A percentile compares a stretch with the other conserved stretches of the same genome.
Conservation (phyloP, 2,113 vertebrate genomes). For the Gallinago jamesoni region DNA sequence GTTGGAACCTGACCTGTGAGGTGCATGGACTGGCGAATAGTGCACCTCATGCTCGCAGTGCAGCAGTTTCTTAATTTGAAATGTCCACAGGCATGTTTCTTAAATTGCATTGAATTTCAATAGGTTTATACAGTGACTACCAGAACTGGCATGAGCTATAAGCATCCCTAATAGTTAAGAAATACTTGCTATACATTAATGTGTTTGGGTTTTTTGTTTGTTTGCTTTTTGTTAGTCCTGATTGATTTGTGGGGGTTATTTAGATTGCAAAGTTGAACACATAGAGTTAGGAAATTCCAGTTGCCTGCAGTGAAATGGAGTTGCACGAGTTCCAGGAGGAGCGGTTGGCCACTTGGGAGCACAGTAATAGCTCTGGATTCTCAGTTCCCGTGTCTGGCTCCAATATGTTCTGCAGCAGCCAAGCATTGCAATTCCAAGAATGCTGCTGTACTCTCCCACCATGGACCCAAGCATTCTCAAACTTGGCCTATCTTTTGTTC, state of each 20-base stretch:
- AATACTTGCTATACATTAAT: neutral
- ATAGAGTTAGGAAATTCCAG: neutral
- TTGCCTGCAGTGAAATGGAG: neutral
- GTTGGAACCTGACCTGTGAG: neutral
- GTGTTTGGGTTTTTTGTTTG: neutral
- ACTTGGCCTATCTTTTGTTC: neutral
- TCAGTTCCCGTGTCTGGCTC: neutral
- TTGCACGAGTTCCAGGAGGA: neutral
- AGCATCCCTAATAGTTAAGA: neutral
- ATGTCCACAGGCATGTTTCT: neutral
- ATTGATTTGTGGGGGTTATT: neutral
- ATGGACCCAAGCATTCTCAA: neutral
- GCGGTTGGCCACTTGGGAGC: neutral
- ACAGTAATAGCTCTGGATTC: neutral
- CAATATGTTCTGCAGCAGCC: neutral
- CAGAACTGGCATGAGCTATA: neutral
- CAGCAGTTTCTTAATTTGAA: neutral
- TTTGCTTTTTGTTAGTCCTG: neutral
- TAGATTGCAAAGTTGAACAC: neutral
- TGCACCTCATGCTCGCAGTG: neutral
- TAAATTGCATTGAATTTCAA: neutral
- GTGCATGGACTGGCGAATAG: neutral
- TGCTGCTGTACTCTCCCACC: neutral
- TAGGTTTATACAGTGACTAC: neutral
- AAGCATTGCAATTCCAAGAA: neutral